Conservation (phyloP, 2,113 vertebrate species). For the Corydoras maculifer region DNA sequence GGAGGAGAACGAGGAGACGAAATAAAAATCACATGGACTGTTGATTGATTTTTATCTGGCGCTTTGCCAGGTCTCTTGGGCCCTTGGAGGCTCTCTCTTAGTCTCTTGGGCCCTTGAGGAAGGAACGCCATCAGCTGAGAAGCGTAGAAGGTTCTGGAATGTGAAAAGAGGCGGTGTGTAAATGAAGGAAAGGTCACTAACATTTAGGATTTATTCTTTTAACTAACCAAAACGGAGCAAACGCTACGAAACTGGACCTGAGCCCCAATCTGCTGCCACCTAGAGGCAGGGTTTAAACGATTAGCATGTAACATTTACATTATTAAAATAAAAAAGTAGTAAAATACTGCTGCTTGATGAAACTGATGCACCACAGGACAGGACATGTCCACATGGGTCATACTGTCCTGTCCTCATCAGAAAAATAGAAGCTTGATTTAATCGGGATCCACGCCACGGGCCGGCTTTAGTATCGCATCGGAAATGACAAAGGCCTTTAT, state of each 20-base stretch:
- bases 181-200: background rate
- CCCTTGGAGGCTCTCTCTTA: too few species aligned
- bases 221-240: background rate
- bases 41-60: background rate
- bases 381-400: too few species aligned
- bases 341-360: background rate
- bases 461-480: background rate
- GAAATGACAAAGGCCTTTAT: background rate
- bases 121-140: too few species aligned
- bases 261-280: background rate
- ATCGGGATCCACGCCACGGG: background rate
- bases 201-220: background rate
- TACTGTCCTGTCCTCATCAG: too few species aligned
- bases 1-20: too few species aligned
- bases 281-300: too few species aligned
- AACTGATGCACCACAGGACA: too few species aligned
- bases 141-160: background rate
- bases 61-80: too few species aligned
- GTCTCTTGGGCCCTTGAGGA: too few species aligned
- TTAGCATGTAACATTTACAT: too few species aligned
- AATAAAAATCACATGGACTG: background rate
- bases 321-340: too few species aligned
- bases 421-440: too few species aligned
- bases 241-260: conserved; percentile 2
- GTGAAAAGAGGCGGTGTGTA: background rate